Base-by-base conservation (phyloP, 2,888 invertebrate genomes). In the Epinotia demarniana region DNA sequence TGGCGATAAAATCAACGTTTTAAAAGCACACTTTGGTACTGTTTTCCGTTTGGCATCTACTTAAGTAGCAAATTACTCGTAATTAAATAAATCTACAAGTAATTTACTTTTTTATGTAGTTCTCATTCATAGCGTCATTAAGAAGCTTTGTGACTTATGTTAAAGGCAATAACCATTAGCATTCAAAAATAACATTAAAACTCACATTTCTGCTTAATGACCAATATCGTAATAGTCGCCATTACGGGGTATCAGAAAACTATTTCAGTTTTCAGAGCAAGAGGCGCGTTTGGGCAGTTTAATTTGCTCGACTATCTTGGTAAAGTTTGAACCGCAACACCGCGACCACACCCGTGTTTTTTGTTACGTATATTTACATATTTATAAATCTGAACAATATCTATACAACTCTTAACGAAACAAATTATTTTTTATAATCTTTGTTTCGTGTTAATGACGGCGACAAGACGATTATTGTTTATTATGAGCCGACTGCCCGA, bases 151-250 rank as follows among this genome's bases (percentile, higher is more conserved):
- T 64, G 4, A 63, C 16, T 69, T 63, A 60, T 46, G 53, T 75
- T 9, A 43, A 71, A 43, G 27, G 53, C 16, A 67, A 75, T 75
- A 75, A 75, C 75, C 71, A 75, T 75, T 75, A 75, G 33, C 71
- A 71, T 75, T 72, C 61, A 66, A 75, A 75, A 75, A 72, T 72
- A 67, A 75, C 72, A 72, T 72, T 67, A 75, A 67, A 75, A 75
- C 61, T 72, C 62, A 55, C 66, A 61, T 75, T 71, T 61, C 61
- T 46, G 53, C 77, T 73, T 78, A 78, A 77, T 78, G 75, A 77
- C 78, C 78, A 79, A 78, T 79, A 77, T 75, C 78, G 75, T 79
- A 77, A 79, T 77, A 75, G 75, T 39, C 27, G 73, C 72, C 66
- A 75, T 77, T 77, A 77, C 63, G 55, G 62, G 16, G 77, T 72